Base-by-base conservation (phyloP, 2,888 invertebrate species). In the Anticlea derivata region DNA sequence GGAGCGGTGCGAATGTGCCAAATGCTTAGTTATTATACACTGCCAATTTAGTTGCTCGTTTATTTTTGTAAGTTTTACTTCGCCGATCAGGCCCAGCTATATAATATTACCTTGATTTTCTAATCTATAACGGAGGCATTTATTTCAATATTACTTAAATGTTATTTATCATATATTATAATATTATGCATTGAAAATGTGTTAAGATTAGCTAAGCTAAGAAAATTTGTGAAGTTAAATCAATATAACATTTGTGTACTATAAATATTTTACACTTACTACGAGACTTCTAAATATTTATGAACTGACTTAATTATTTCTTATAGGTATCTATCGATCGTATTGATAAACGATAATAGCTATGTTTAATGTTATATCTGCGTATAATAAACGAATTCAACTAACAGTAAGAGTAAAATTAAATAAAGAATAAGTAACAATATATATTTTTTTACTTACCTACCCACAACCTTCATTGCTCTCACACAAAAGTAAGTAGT, bases 61-160 rank as follows among this genome's bases (percentile, higher is more conserved):
- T 59, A 47, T 56, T 56, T 51, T 55, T 24, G 43, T 61, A 30
- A 35, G 48, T 46, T 31, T 38, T 40, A 20, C 39, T 50, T 65
- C 7, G 50, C 43, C 13, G 29, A 13, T 29, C 22, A 12, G 13
- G 20, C 27, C 12, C 8, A 47, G 47, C 39, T 34, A n/a, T n/a
- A n/a, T 34, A 11, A 33, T 13, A 6, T 23, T 26, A 13, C 13
- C 30, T 30, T 23, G 20, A 40, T 31, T 40, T n/a, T 41, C n/a
- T 31, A 31, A 31, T 30, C 39, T 22, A 50, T 58, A 48, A 59
- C 53, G 70, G 65, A 65, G 62, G 71, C 71, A 71, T 71, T 71
- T 71, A 71, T 55, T 58, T 60, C 62, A 52, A 60, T 61, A 60
- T 33, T 33, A 17, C 13, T 10, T 37, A 3, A 22, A 17, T 31